Evolutionary conservation across 1,140 invertebrate genomes (phyloP).

Genomic region (Phenacoccus solenopsis): DNA sequence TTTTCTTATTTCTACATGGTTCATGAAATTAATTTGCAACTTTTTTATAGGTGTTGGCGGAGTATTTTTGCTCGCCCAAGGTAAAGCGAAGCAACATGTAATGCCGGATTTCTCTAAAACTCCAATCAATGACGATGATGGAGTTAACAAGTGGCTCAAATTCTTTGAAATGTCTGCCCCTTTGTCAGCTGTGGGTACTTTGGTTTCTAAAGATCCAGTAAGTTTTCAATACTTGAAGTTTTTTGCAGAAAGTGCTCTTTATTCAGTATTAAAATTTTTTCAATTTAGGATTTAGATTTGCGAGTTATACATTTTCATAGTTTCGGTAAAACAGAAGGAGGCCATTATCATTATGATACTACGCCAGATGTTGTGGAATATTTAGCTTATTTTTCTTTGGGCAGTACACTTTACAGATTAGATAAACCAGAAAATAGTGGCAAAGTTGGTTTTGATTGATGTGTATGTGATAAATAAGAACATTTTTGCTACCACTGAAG

Average conservation of each 20-base stretch:
- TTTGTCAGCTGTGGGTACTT: conserved; percentile 70
- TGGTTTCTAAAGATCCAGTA: conserved; percentile 76
- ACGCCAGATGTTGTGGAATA: conserved; percentile 74
- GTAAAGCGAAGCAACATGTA: conserved; percentile 77
- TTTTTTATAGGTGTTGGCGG: conserved; percentile 64
- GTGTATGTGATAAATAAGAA: no score
- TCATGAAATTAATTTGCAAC: background rate
- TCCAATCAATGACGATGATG: conserved; percentile 54
- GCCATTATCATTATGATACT: conserved; percentile 91
- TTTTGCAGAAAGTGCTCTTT: background rate
- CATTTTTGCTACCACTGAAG: no score
- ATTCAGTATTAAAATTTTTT: background rate
- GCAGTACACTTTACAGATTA: conserved; percentile 57
- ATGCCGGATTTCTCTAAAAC: conserved; percentile 81
- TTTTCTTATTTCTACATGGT: background rate
- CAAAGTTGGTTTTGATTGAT: conserved; percentile 42
- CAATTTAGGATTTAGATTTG: conserved; percentile 65
- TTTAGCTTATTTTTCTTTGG: conserved; percentile 72
- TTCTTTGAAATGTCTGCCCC: conserved; percentile 83
- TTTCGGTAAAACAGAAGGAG: conserved; percentile 74
- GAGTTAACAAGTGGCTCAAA: conserved; percentile 78
- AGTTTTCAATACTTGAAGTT: no score
- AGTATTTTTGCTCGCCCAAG: conserved; percentile 66
- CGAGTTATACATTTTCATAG: conserved; percentile 90
- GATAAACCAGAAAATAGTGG: conserved; percentile 54